A percentile compares a stretch with the other conserved stretches of the same genome.
phyloP scores from a whole-genome alignment of 2,113 vertebrate species.

The Platysteira castanea region DNA sequence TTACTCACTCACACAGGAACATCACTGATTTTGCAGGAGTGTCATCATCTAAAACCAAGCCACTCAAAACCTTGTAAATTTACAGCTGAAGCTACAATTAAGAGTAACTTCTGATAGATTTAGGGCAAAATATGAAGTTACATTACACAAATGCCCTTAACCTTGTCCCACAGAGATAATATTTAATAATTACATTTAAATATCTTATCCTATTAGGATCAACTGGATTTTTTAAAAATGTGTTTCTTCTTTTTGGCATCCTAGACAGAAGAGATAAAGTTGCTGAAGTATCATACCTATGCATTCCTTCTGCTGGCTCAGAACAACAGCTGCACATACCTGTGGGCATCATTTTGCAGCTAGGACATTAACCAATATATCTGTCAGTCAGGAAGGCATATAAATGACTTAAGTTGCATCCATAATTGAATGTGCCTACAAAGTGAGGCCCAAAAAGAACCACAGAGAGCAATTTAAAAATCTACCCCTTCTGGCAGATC shows the following conservation, averaged over 20 bases:
- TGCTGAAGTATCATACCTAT: not conserved
- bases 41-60: not conserved
- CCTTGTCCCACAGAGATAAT: not conserved
- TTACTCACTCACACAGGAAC: not conserved
- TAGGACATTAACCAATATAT: not conserved
- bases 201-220: not conserved
- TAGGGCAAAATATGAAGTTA: not conserved
- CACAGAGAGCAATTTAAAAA: not conserved
- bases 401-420: not conserved
- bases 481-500: not conserved
- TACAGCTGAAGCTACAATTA: not conserved
- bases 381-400: not conserved
- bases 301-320: not conserved
- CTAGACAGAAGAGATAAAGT: not conserved
- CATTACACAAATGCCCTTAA: not conserved
- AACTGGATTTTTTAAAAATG: not conserved
- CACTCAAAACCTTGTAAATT: not conserved
- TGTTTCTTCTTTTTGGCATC: not conserved
- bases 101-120: not conserved
- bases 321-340: not conserved
- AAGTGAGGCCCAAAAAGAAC: not conserved
- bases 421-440: not conserved
- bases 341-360: constrained; percentile 1
- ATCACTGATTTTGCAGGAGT: not conserved
- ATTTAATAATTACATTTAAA: constrained; percentile 2